These are phyloP conservation scores for Pollenia griseotomentosa DNA, from an alignment of 2,888 invertebrate genomes.

Conservation along the genomic window DNA sequence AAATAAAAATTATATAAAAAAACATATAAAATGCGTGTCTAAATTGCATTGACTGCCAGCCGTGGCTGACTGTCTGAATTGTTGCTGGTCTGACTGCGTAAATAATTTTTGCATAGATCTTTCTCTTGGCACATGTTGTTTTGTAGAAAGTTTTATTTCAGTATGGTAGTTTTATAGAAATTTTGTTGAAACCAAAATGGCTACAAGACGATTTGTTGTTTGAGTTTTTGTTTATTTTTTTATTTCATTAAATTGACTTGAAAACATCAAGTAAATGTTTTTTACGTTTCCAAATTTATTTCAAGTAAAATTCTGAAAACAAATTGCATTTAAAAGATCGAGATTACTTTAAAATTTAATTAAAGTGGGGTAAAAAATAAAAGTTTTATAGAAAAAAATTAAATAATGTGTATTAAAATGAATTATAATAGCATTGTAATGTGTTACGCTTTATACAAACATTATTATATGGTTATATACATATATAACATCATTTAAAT, in stretches of 20 bases:
- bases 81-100: constrained; percentile 27
- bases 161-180: constrained; percentile 4
- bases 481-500: too few relatives aligned
- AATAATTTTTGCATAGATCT: constrained; percentile 53
- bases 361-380: too few relatives aligned
- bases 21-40: constrained; percentile 45
- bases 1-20: neutral
- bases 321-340: too few relatives aligned
- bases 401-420: too few relatives aligned
- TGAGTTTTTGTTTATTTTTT: constrained; percentile 51
- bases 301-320: neutral
- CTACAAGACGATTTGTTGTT: constrained; percentile 65
- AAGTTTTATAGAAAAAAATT: too few relatives aligned
- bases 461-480: too few relatives aligned
- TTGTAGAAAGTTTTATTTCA: constrained; percentile 24
- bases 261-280: constrained; percentile 69
- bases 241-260: constrained; percentile 55
- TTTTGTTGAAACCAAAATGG: constrained; percentile 44
- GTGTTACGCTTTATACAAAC: too few relatives aligned
- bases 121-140: constrained; percentile 42
- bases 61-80: constrained; percentile 36
- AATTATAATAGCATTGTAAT: too few relatives aligned
- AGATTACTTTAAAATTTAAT: too few relatives aligned
- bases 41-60: constrained; percentile 50
- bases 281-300: neutral